These are phyloP conservation scores for Macroramphosus scolopax DNA, from an alignment of 2,797 vertebrate species.

Conservation along the genomic window DNA sequence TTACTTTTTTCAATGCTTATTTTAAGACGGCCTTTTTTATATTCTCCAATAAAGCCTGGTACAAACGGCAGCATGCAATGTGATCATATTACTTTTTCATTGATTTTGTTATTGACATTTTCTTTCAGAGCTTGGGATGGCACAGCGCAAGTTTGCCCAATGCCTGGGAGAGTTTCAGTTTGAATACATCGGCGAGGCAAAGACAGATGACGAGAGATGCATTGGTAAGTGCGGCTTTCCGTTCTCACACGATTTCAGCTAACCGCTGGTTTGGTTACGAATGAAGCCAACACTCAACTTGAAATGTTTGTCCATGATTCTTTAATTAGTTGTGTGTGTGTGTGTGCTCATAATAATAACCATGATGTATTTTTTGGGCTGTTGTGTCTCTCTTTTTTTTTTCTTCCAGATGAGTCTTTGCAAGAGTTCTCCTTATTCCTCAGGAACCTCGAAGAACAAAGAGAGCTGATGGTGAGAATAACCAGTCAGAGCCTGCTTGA, in stretches of 20 bases:
- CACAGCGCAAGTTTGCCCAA: conserved; percentile 94
- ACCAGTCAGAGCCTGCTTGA: conserved; percentile 44
- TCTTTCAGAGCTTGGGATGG: conserved; percentile 86
- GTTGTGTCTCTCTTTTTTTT: conserved; percentile 31
- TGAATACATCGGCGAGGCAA: conserved; percentile 96
- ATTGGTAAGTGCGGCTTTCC: conserved; percentile 82
- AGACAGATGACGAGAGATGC: conserved; percentile 94
- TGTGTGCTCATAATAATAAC: conserved; percentile 23
- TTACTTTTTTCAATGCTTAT: too few species aligned
- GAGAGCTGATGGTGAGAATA: conserved; percentile 93
- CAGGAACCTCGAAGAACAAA: conserved; percentile 94
- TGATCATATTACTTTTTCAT: not conserved
- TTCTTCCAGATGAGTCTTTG: conserved; percentile 88
- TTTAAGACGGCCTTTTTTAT: too few species aligned
- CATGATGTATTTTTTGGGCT: conserved; percentile 13
- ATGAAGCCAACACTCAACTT: conserved; percentile 10
- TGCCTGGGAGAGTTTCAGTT: conserved; percentile 95
- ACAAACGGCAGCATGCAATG: not conserved
- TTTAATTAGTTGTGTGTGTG: conserved; percentile 16
- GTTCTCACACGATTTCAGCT: conserved; percentile 3
- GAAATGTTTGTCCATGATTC: conserved; percentile 50
- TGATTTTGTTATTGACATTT: conserved; percentile 12
- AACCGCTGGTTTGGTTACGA: conserved; percentile 29
- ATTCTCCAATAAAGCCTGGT: too few species aligned
- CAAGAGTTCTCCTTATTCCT: conserved; percentile 94